Evolutionary conservation across 2,888 invertebrate species (phyloP).

Genomic region (Osmoderma eremita): DNA sequence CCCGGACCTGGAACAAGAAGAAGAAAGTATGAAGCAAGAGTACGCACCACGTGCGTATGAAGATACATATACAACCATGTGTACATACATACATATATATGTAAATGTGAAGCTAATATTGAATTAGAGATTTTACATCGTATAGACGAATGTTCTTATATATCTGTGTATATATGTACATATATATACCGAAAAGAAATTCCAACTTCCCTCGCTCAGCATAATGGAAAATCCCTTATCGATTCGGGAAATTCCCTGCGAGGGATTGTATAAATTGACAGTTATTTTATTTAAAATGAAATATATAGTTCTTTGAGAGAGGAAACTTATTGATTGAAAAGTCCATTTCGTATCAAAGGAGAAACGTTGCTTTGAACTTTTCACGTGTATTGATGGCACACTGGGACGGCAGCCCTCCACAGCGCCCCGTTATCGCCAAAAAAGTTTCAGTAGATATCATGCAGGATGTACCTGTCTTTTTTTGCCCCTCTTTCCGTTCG

Average conservation of each 20-base stretch:
- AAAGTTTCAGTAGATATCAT: constrained; percentile 19
- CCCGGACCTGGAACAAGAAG: constrained; percentile 81
- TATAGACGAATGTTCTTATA: neutral
- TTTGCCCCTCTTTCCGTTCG: neutral
- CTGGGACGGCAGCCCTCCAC: constrained; percentile 3
- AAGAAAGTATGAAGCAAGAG: constrained; percentile 11
- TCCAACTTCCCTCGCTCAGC: neutral
- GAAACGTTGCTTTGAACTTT: constrained; percentile 54
- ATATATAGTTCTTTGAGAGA: constrained; percentile 48
- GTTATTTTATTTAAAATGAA: constrained; percentile 51
- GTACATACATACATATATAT: neutral
- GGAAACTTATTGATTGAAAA: constrained; percentile 57
- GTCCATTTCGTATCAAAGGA: constrained; percentile 57
- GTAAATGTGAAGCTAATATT: neutral
- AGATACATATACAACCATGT: neutral
- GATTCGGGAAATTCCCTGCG: constrained; percentile 33
- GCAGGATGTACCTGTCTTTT: constrained; percentile 2
- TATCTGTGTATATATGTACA: neutral
- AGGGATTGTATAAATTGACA: constrained; percentile 48
- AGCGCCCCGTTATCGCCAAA: constrained; percentile 1
- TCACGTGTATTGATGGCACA: constrained; percentile 9
- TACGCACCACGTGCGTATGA: neutral
- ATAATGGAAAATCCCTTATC: constrained; percentile 32
- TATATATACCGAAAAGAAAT: neutral
- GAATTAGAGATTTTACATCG: too few species aligned